These are phyloP conservation scores for Phaonia tiefii DNA, from an alignment of 2,888 invertebrate genomes.

Conservation along the genomic window DNA sequence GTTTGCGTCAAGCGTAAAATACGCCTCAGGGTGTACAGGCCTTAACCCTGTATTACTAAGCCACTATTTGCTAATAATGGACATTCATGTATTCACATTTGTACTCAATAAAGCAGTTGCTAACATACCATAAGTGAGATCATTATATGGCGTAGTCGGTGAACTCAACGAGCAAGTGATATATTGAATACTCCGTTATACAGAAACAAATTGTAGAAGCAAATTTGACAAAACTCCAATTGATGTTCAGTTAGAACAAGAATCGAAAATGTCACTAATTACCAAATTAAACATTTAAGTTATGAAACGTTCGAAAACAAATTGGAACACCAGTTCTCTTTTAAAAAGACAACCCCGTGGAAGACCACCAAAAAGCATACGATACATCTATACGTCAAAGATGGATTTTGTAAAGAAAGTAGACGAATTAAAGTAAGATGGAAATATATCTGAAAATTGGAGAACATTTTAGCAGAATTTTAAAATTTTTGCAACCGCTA, in stretches of 20 bases:
- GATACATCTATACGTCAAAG: background rate
- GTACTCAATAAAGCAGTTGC: too few relatives aligned
- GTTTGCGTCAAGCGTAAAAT: too few relatives aligned
- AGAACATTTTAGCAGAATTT: constrained; percentile 69
- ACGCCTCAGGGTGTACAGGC: too few relatives aligned
- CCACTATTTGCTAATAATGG: too few relatives aligned
- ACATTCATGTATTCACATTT: too few relatives aligned
- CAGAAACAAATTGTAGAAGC: too few relatives aligned
- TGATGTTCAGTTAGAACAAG: too few relatives aligned
- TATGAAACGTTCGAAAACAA: background rate
- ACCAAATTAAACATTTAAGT: background rate
- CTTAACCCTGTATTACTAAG: too few relatives aligned
- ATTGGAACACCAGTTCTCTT: background rate
- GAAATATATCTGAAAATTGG: constrained; percentile 69
- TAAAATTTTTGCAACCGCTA: constrained; percentile 68
- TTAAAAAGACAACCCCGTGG: background rate
- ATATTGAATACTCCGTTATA: too few relatives aligned
- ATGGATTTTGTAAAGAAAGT: constrained; percentile 61
- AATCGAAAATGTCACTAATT: too few relatives aligned
- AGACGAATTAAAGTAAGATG: constrained; percentile 61
- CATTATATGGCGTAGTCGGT: constrained; percentile 4
- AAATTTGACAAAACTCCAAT: too few relatives aligned
- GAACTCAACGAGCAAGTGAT: background rate
- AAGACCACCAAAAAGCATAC: constrained; percentile 25
- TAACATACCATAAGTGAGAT: too few relatives aligned